These are phyloP conservation scores for Aphelenchoides fujianensis DNA, from an alignment of 1,140 invertebrate species.

Conservation along the genomic window DNA sequence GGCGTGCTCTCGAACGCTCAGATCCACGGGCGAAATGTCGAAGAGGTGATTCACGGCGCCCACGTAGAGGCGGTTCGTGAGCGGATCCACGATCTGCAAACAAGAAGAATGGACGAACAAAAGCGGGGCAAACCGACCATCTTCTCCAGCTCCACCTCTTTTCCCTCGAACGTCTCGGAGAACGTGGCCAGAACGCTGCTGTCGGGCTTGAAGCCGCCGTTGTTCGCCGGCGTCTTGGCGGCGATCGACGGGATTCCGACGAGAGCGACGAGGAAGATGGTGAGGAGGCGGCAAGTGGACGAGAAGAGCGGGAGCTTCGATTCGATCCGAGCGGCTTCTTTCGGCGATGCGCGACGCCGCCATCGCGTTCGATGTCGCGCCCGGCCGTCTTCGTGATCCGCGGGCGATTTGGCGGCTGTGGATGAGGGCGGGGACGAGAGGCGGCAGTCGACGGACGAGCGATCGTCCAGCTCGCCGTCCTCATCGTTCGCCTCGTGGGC, in stretches of 20 bases:
- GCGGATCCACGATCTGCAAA: constrained; percentile 56
- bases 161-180: constrained; percentile 34
- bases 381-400: too few species aligned
- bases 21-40: constrained; percentile 46
- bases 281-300: too few species aligned
- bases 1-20: constrained; percentile 45
- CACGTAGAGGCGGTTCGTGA: constrained; percentile 54
- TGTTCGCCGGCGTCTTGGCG: neutral
- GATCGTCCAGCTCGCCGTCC: too few species aligned
- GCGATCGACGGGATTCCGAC: neutral
- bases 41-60: constrained; percentile 59
- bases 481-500: too few species aligned
- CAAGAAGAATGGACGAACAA: neutral
- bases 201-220: constrained; percentile 28
- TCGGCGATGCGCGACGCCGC: neutral
- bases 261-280: neutral
- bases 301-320: neutral
- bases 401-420: too few species aligned
- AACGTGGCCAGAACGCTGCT: constrained; percentile 41
- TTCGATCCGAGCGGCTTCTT: neutral
- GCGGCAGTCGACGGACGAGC: too few species aligned
- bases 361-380: neutral
- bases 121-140: constrained; percentile 30
- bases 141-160: constrained; percentile 46
- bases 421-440: too few species aligned